These are phyloP conservation scores for Crossocerus cetratus DNA, from an alignment of 2,888 invertebrate species.

Conservation along the genomic window DNA sequence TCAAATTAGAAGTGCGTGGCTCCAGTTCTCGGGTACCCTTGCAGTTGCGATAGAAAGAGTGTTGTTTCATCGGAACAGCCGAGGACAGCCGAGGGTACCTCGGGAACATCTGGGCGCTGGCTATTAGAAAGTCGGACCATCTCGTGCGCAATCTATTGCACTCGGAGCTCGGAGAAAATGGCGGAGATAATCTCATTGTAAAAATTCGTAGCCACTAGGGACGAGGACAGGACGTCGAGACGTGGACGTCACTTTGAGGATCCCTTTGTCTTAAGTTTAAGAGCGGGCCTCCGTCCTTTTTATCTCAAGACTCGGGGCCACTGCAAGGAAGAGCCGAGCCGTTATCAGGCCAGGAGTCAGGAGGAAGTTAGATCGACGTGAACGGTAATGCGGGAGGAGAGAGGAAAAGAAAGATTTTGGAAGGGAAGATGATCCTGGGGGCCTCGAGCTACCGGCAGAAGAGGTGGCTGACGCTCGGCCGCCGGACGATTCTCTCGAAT, in stretches of 20 bases:
- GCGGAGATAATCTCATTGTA: background rate
- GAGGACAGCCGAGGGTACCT: no score
- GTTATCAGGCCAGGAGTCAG: slow-evolving; percentile 63
- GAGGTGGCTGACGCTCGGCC: slow-evolving; percentile 69
- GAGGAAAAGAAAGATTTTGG: slow-evolving; percentile 48
- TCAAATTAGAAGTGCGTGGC: slow-evolving; percentile 70
- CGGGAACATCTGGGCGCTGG: no score
- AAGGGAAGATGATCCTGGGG: slow-evolving; percentile 52
- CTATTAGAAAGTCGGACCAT: background rate
- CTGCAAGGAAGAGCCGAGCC: slow-evolving; percentile 58
- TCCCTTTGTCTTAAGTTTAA: slow-evolving; percentile 23
- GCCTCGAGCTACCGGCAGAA: slow-evolving; percentile 32
- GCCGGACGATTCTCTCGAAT: slow-evolving; percentile 76
- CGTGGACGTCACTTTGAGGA: slow-evolving; percentile 21
- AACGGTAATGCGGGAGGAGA: slow-evolving; percentile 57
- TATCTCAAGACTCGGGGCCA: slow-evolving; percentile 41
- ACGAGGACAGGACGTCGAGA: slow-evolving; percentile 27
- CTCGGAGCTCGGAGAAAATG: background rate
- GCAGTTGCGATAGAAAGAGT: no score
- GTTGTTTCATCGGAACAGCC: no score
- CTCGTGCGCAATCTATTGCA: background rate
- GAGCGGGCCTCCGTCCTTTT: slow-evolving; percentile 19
- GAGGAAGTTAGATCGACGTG: slow-evolving; percentile 65
- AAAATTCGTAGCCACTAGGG: background rate
- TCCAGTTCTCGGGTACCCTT: background rate